Percentiles rank a stretch among this genome's conserved stretches.
phyloP scores from a whole-genome alignment of 2,797 vertebrate genomes.

The Aplochiton taeniatus region DNA sequence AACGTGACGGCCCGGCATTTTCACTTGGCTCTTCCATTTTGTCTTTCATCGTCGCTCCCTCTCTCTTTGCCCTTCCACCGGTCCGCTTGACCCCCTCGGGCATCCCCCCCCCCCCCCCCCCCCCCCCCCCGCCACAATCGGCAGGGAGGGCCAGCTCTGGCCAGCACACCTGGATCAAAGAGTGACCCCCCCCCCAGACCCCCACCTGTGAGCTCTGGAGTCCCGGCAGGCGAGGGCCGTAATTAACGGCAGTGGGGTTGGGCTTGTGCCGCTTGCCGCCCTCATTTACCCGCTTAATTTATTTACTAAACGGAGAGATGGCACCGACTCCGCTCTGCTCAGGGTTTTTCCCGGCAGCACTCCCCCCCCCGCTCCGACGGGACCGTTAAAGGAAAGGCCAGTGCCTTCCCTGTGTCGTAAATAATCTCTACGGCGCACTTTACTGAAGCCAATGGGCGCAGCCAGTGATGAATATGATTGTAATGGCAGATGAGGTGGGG shows the following conservation, averaged over 20 bases:
- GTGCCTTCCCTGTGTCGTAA: slow-evolving; percentile 54
- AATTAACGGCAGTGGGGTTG: slow-evolving; percentile 69
- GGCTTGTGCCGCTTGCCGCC: slow-evolving; percentile 46
- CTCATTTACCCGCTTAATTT: slow-evolving; percentile 73
- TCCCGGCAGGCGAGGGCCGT: slow-evolving; percentile 50
- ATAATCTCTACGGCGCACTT: slow-evolving; percentile 60
- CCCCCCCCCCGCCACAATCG: neutral
- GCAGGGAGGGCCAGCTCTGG: slow-evolving; percentile 22
- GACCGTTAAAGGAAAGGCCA: slow-evolving; percentile 55
- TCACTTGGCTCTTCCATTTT: slow-evolving; percentile 57
- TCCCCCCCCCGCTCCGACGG: slow-evolving; percentile 34
- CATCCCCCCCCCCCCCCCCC: slow-evolving; percentile 19
- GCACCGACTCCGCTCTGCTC: slow-evolving; percentile 45
- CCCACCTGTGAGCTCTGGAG: slow-evolving; percentile 48
- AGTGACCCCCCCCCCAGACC: slow-evolving; percentile 38
- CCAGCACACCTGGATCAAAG: slow-evolving; percentile 40
- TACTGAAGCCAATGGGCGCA: slow-evolving; percentile 51
- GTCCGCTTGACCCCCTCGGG: slow-evolving; percentile 14
- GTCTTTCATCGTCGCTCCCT: neutral
- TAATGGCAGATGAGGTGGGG: slow-evolving; percentile 57
- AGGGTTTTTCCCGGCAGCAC: slow-evolving; percentile 46
- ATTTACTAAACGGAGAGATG: slow-evolving; percentile 66
- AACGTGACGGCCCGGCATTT: slow-evolving; percentile 55
- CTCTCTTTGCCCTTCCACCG: slow-evolving; percentile 28
- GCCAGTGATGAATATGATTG: slow-evolving; percentile 62